Evolutionary conservation across 2,797 vertebrate species (phyloP).

Genomic region (Okamejei kenojei): DNA sequence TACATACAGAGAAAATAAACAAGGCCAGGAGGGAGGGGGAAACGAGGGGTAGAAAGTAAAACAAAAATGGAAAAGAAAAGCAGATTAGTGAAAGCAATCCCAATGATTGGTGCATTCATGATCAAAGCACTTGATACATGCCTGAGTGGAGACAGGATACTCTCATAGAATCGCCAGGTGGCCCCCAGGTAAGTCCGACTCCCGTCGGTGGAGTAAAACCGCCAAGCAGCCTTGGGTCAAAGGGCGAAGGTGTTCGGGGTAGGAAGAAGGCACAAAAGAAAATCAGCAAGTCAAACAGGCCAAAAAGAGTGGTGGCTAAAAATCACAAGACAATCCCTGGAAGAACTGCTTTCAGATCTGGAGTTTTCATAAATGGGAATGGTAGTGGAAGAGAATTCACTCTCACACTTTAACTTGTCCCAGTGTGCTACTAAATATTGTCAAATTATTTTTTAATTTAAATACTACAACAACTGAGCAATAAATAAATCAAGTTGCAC

Average conservation of each 20-base stretch:
- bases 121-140: constrained; percentile 71
- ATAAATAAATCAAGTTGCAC: background rate
- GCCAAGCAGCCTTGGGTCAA: constrained; percentile 70
- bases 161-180: constrained; percentile 73
- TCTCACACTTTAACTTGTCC: background rate
- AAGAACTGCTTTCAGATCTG: background rate
- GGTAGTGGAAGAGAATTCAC: background rate
- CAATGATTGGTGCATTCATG: constrained; percentile 58
- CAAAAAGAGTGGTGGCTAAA: constrained; percentile 50
- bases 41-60: constrained; percentile 57
- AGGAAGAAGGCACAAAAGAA: constrained; percentile 52
- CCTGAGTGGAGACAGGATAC: constrained; percentile 70
- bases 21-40: constrained; percentile 48
- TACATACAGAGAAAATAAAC: constrained; percentile 51
- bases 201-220: constrained; percentile 71
- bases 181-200: constrained; percentile 67
- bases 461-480: background rate
- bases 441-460: background rate
- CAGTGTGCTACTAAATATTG: background rate
- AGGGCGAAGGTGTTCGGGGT: constrained; percentile 51
- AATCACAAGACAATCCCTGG: constrained; percentile 42
- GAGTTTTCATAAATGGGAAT: background rate
- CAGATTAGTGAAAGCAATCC: constrained; percentile 70
- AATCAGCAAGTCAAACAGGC: constrained; percentile 49
- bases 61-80: constrained; percentile 61